A percentile compares a stretch with the other conserved stretches of the same genome.
phyloP scores from a whole-genome alignment of 2,888 invertebrate species.

The Tachystola acroxantha region DNA sequence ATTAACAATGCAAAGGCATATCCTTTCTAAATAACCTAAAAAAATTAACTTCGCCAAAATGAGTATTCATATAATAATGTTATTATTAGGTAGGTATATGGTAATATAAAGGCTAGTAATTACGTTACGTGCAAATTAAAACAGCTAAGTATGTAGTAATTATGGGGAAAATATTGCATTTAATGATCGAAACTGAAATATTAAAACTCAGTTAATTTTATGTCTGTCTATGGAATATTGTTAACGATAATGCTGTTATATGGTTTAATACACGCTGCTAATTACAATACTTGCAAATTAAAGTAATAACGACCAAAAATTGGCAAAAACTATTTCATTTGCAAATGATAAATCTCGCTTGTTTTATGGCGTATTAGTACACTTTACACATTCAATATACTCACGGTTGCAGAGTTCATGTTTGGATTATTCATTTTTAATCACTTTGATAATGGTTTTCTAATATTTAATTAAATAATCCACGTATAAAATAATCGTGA shows the following conservation, averaged over 20 bases:
- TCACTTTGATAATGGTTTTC: background rate
- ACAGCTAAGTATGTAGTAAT: slow-evolving; percentile 14
- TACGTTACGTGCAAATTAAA: slow-evolving; percentile 28
- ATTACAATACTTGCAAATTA: background rate
- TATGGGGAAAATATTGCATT: too few relatives aligned
- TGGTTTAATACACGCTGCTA: too few relatives aligned
- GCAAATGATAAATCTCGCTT: background rate
- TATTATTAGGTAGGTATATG: background rate
- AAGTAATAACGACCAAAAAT: background rate
- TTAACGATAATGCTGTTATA: too few relatives aligned
- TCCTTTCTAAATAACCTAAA: too few relatives aligned
- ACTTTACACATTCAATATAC: slow-evolving; percentile 22
- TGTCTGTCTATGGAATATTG: background rate
- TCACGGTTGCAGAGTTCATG: slow-evolving; percentile 72
- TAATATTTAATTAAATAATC: slow-evolving; percentile 1
- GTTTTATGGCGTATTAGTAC: background rate
- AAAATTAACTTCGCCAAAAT: too few relatives aligned
- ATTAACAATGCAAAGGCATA: too few relatives aligned
- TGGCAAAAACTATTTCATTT: too few relatives aligned
- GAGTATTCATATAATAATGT: slow-evolving; percentile 3
- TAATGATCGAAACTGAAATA: too few relatives aligned
- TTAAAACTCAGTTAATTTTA: too few relatives aligned
- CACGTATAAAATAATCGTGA: too few relatives aligned
- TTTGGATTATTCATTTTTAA: slow-evolving; percentile 39
- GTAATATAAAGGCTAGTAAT: background rate